A percentile compares a stretch with the other conserved stretches of the same genome.
Conservation (phyloP, 2,113 vertebrate species). For the Solea solea region DNA sequence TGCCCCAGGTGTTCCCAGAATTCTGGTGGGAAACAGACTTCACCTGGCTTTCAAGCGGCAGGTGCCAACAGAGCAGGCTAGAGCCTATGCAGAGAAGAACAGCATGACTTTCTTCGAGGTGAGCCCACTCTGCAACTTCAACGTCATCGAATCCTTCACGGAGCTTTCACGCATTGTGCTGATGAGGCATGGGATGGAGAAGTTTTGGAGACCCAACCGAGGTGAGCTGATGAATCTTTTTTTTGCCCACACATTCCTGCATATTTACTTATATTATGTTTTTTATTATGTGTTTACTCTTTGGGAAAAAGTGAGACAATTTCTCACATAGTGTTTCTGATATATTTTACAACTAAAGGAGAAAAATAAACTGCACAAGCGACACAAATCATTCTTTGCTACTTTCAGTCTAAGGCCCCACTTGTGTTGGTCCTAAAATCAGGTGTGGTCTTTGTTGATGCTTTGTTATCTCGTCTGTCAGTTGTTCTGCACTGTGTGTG, state of each 20-base stretch:
- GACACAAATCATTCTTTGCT: too few species aligned
- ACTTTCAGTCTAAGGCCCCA: too few species aligned
- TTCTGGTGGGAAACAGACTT: slow-evolving; percentile 95
- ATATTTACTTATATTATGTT: not conserved
- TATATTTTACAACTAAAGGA: too few species aligned
- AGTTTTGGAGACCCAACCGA: slow-evolving; percentile 98
- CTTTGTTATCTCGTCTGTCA: too few species aligned
- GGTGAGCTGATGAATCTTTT: slow-evolving; percentile 76
- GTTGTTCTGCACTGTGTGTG: too few species aligned
- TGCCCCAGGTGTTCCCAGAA: slow-evolving; percentile 95
- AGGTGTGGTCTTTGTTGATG: too few species aligned
- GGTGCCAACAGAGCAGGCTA: slow-evolving; percentile 95
- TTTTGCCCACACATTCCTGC: rapidly evolving
- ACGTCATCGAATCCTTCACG: slow-evolving; percentile 96
- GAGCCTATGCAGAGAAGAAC: slow-evolving; percentile 95
- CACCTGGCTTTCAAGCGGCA: slow-evolving; percentile 97
- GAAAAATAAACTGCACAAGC: too few species aligned
- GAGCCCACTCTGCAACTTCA: slow-evolving; percentile 98
- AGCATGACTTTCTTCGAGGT: slow-evolving; percentile 99
- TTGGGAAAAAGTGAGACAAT: too few species aligned
- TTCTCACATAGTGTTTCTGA: too few species aligned
- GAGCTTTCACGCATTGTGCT: slow-evolving; percentile 97
- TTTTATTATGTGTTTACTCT: too few species aligned
- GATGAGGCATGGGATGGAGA: slow-evolving; percentile 99
- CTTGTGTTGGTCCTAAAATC: too few species aligned